Evolutionary conservation across 2,113 vertebrate genomes (phyloP).

Genomic region (Cynopterus brachyotis): DNA sequence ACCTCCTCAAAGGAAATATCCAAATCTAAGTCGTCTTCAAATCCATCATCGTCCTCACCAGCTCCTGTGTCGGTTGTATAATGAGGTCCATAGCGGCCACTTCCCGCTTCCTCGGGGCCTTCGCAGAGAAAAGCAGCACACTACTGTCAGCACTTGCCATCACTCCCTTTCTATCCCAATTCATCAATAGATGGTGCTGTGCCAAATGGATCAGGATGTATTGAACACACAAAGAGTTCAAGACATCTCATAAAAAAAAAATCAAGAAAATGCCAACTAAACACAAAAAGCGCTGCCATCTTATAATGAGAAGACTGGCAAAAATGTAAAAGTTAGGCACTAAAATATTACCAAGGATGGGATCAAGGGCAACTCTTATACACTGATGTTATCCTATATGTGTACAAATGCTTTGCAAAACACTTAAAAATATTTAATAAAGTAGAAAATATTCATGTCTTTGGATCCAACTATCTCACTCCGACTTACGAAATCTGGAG

Average conservation of each 20-base stretch:
- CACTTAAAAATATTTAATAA: background rate
- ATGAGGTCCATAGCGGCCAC: slow-evolving; percentile 85
- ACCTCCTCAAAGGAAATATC: slow-evolving; percentile 96
- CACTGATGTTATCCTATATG: background rate
- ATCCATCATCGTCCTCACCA: slow-evolving; percentile 88
- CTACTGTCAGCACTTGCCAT: background rate
- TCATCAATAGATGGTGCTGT: background rate
- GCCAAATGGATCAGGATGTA: no score
- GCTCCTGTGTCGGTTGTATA: slow-evolving; percentile 83
- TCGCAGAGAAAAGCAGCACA: slow-evolving; percentile 56
- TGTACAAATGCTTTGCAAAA: background rate
- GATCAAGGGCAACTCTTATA: background rate
- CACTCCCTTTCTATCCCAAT: accelerated
- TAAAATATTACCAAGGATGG: background rate
- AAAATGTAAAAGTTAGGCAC: background rate
- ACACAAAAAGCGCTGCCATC: background rate
- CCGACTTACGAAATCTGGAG: background rate
- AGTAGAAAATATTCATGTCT: background rate
- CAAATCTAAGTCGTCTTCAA: slow-evolving; percentile 91
- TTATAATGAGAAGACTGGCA: background rate
- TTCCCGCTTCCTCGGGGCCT: slow-evolving; percentile 90
- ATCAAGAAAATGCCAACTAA: background rate
- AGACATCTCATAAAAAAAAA: background rate
- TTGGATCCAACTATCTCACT: background rate
- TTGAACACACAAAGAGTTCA: background rate